Percentiles rank a stretch among this genome's conserved stretches.
Evolutionary conservation across 1,140 invertebrate species (phyloP).

Genomic region (Adelges cooleyi): DNA sequence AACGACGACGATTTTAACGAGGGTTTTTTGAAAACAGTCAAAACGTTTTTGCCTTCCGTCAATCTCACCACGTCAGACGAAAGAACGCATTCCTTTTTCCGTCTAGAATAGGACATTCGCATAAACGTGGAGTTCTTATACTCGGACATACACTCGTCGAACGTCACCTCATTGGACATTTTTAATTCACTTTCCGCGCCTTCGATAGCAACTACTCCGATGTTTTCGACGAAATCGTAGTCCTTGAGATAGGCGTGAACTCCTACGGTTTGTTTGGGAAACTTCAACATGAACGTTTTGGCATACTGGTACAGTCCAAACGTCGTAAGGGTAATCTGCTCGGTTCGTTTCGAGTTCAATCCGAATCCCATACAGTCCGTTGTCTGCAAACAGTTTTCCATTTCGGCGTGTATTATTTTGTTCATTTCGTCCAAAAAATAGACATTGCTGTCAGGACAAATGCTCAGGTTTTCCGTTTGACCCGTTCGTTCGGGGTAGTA

Average conservation of each 20-base stretch:
- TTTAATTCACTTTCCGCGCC: not conserved
- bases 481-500: not conserved
- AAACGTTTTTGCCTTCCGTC: not conserved
- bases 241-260: not conserved
- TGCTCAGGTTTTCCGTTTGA: not conserved
- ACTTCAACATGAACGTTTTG: not conserved
- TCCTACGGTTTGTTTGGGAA: not conserved
- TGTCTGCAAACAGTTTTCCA: not conserved
- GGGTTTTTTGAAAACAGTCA: slow-evolving; percentile 25
- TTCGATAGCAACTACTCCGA: not conserved
- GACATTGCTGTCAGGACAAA: not conserved
- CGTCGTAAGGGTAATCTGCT: not conserved
- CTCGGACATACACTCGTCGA: not conserved
- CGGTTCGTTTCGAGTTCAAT: not conserved
- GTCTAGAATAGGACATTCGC: not conserved
- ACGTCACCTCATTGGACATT: not conserved
- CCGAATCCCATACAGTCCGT: not conserved
- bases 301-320: not conserved
- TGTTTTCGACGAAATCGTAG: not conserved
- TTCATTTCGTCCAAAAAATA: not conserved
- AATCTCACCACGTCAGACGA: not conserved
- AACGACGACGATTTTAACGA: not conserved
- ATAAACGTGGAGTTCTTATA: not conserved
- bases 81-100: not conserved
- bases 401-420: not conserved